Evolutionary conservation across 2,113 vertebrate genomes (phyloP), one percentile per base, ranked within the genome.

Genomic region (Rhineura floridana): DNA sequence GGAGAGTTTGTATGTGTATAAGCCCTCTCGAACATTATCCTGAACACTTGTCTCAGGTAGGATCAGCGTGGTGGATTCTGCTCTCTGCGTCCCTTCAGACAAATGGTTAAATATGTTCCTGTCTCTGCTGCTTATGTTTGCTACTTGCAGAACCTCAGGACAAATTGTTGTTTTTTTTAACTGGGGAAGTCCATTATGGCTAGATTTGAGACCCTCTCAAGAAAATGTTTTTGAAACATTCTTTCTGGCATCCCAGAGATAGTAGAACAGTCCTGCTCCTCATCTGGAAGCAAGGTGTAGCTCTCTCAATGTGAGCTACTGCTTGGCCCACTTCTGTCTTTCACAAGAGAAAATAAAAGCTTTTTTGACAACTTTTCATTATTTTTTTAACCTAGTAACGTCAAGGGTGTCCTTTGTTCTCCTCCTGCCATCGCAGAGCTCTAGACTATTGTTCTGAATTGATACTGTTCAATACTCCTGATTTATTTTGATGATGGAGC

Each of bases 321-420:
- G 15, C 15, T 80, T 87, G 72, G 2, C 75, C 59, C 62, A 48
- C 75, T 86, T 89, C 94, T 52, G 48, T 89, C 94, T 52, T 39
- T 88, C 65, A 76, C 83, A 67, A 80, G 36, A 81, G 13, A 30
- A 85, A 76, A 67, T 65, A 83, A 83, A 81, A 83, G 65, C 52
- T 82, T 2, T 25, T 90, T 50, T 83, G 85, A 67, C 42, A 46
- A 62, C 33, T 50, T 88, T 39, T 75, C 33, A 50, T 52, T 48
- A 12, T 48, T 89, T 92, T 90, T 90, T 52, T 0, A 1, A 63
- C 3, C 65, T 33, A 15, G 55, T 84, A 0, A 5, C 77, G 84
- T 72, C 44, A 87, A 36, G 73, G 87, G 21, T 88, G 73, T 10
- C 62, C 90, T n/a, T 55, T 83, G 6, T 0, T 91, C 73, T 90